A percentile compares a stretch with the other conserved stretches of the same genome.
Conservation (phyloP, 2,888 invertebrate genomes). For the Xestia ashworthii region DNA sequence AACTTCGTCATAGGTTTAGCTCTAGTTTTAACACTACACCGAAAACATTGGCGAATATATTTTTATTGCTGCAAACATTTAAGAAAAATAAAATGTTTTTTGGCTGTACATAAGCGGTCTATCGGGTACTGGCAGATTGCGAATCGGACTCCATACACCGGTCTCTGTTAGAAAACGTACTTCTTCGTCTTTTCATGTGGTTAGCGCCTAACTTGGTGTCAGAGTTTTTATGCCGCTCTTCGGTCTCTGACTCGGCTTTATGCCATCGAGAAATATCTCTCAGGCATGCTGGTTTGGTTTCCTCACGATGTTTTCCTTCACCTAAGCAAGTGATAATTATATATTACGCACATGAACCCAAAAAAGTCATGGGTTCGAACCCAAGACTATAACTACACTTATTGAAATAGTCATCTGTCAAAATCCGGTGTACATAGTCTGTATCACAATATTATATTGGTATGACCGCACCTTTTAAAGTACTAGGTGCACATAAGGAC, state of each 20-base stretch:
- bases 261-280: too few relatives aligned
- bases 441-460: not conserved
- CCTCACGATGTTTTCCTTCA: too few relatives aligned
- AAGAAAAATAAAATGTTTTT: not conserved
- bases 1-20: conserved; percentile 2
- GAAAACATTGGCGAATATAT: not conserved
- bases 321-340: too few relatives aligned
- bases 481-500: conserved; percentile 2
- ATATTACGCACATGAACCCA: too few relatives aligned
- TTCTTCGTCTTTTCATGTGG: not conserved
- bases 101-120: not conserved
- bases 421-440: not conserved
- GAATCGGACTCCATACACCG: not conserved
- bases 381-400: too few relatives aligned
- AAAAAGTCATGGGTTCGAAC: too few relatives aligned
- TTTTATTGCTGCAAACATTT: not conserved
- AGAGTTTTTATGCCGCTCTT: too few relatives aligned
- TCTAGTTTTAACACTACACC: conserved; percentile 1
- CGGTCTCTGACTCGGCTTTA: not conserved
- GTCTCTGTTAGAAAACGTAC: not conserved
- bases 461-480: not conserved
- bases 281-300: too few relatives aligned
- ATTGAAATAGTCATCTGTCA: not conserved
- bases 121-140: not conserved
- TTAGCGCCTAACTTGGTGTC: not conserved